phyloP scores from a whole-genome alignment of 2,888 invertebrate genomes.

The Strigamia transsilvanica region DNA sequence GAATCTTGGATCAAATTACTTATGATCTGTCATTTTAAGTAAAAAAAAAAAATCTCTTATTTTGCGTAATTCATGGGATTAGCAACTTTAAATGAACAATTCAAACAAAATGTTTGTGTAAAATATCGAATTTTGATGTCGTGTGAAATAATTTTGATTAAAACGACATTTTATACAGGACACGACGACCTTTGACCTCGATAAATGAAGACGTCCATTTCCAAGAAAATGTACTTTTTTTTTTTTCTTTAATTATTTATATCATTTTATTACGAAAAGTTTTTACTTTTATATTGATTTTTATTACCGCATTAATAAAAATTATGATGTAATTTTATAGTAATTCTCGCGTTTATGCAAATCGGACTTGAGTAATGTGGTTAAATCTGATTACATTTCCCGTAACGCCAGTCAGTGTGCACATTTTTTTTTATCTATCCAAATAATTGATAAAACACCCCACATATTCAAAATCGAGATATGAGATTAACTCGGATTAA shows the following conservation, averaged over 20 bases:
- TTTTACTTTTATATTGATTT: constrained; percentile 3
- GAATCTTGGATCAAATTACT: constrained; percentile 7
- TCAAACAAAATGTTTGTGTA: neutral
- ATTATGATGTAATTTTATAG: neutral
- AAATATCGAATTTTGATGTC: neutral
- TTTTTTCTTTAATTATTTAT: neutral
- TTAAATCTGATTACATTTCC: neutral
- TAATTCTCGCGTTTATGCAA: neutral
- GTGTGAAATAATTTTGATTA: neutral
- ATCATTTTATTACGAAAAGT: neutral
- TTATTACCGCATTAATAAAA: neutral
- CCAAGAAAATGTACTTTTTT: neutral
- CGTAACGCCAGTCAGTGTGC: neutral
- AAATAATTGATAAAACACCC: neutral
- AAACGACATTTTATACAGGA: neutral
- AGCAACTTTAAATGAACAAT: neutral
- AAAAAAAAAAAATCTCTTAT: neutral
- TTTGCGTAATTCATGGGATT: neutral
- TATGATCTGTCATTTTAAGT: neutral
- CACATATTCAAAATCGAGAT: constrained; percentile 2
- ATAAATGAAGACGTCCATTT: neutral
- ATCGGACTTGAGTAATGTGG: neutral
- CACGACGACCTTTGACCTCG: neutral
- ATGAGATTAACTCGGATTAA: constrained; percentile 36
- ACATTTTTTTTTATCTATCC: neutral